Base-by-base conservation (phyloP, 2,797 vertebrate genomes). In the Cryptoprocta ferox region DNA sequence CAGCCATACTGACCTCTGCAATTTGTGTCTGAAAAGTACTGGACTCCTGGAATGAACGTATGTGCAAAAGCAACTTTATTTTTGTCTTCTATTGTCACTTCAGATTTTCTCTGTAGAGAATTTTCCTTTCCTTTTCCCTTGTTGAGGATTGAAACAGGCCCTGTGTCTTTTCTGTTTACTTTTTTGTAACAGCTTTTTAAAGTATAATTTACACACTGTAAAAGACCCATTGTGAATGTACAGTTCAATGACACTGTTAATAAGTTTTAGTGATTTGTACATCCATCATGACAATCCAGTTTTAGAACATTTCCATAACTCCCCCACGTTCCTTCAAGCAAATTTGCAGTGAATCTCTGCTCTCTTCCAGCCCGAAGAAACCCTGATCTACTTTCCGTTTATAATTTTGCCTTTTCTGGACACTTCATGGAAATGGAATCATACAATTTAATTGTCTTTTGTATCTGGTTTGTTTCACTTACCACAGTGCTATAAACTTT, bases 141-240 rank as follows among this genome's bases (percentile, higher is more conserved):
- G 19, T 68, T 80, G 35, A 95, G 39, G 50, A 65, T 18, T 79
- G 19, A 1, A 2, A n/a, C 30, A 76, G 37, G n/a, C 3, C 15
- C 28, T 0, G 2, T 59, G 26, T 59, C 70, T 90, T 88, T 91
- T 79, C 79, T 88, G n/a, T 66, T 93, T 11, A 42, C 45, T 61
- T 84, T 56, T 78, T 70, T 61, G 53, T 53, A 80, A 90, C 30
- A 84, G 21, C 11, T 93, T 88, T 75, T 59, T 96, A 26, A 92
- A n/a, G 11, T 65, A 39, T 42, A 83, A 89, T 56, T 83, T 79
- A 88, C 10, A n/a, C 12, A 30, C 1, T 53, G 61, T 76, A 91
- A 89, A 90, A 83, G 68, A 76, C 14, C 37, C 37, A 50, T 32
- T 89, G 37, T 83, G 50, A 89, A 82, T 48, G 24, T 48, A 83